These are phyloP conservation scores for Etheostoma spectabile DNA, from an alignment of 2,113 vertebrate genomes.

Conservation along the genomic window DNA sequence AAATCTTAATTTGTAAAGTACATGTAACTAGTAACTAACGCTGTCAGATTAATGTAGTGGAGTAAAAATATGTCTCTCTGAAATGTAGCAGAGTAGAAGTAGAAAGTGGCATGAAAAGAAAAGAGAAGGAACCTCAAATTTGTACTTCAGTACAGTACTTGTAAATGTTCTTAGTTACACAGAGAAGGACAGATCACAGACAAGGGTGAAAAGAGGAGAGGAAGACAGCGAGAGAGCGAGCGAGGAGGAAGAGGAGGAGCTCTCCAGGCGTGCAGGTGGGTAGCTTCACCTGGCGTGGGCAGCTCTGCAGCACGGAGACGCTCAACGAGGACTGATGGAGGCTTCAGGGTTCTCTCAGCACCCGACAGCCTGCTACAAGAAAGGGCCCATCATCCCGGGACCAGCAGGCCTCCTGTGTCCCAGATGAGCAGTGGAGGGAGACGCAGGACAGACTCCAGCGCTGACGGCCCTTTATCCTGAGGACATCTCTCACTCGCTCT, in stretches of 20 bases:
- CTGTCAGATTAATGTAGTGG: no score
- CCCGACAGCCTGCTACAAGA: constrained; percentile 59
- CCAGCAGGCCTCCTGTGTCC: constrained; percentile 37
- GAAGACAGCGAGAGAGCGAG: background rate
- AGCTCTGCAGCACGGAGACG: constrained; percentile 42
- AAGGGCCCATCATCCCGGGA: constrained; percentile 8
- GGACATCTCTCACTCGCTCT: constrained; percentile 33
- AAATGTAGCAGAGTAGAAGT: no score
- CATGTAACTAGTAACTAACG: no score
- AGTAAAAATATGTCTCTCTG: no score
- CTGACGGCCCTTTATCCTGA: constrained; percentile 7
- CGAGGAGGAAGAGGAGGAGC: constrained; percentile 5
- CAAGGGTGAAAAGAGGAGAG: constrained; percentile 10
- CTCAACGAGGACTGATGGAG: constrained; percentile 30
- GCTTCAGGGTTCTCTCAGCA: constrained; percentile 39
- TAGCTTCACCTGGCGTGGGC: constrained; percentile 57
- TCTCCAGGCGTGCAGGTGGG: constrained; percentile 28
- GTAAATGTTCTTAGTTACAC: no score
- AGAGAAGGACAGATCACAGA: background rate
- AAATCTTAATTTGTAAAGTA: no score
- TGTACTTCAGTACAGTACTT: no score
- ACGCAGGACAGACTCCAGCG: background rate
- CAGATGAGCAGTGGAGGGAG: constrained; percentile 14
- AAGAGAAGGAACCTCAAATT: no score
- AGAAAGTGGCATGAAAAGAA: no score